A percentile compares a stretch with the other conserved stretches of the same genome.
Conservation (phyloP, 2,797 vertebrate genomes). For the Lepus townsendii region DNA sequence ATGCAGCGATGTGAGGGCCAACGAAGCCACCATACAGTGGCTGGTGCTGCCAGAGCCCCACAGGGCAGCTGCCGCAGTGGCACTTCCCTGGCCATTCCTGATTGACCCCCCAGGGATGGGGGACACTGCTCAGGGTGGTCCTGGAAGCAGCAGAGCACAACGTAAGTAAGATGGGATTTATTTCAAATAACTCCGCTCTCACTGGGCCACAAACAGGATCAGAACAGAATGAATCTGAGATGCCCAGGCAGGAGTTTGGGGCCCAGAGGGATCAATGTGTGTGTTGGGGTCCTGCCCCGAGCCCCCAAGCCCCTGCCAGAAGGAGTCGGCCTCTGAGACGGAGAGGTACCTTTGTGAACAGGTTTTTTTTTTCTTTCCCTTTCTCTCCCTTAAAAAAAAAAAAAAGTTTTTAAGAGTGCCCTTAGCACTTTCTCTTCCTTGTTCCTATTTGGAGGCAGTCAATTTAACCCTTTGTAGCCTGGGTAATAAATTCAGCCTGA, state of each 20-base stretch:
- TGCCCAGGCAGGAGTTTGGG: not conserved
- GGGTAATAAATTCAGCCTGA: not conserved
- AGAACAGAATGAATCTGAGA: not conserved
- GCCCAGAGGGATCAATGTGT: not conserved
- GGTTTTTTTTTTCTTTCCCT: not conserved
- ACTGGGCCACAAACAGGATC: not conserved
- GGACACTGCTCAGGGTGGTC: fast-evolving
- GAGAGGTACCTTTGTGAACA: not conserved
- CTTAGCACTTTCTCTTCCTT: not conserved
- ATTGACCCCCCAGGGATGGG: not conserved
- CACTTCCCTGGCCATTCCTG: not conserved
- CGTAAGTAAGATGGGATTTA: not conserved
- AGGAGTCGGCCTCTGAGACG: not conserved
- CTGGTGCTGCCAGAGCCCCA: not conserved
- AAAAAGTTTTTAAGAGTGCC: not conserved
- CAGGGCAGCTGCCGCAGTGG: not conserved
- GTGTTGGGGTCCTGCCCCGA: not conserved
- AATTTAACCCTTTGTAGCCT: not conserved
- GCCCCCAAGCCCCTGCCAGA: not conserved
- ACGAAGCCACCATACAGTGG: not conserved
- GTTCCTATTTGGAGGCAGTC: not conserved
- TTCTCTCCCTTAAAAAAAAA: not conserved
- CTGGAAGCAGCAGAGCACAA: not conserved
- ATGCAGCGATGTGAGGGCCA: not conserved
- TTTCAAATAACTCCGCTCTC: not conserved